Evolutionary conservation across 2,888 invertebrate species (phyloP), one percentile per base, ranked within the genome.

Genomic region (Tenthredo scrophulariae): DNA sequence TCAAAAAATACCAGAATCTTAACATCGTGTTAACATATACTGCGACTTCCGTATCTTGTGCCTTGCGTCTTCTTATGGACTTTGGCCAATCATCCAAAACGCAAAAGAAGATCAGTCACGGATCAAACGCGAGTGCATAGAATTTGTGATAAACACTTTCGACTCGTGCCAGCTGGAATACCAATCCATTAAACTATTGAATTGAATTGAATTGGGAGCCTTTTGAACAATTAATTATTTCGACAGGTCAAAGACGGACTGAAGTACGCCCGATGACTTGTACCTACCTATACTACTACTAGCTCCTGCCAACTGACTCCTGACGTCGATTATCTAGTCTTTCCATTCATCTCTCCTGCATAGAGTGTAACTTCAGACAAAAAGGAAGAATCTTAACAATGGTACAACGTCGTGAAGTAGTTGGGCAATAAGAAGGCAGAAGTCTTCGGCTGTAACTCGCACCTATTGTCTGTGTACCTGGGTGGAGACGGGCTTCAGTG

Each of bases 361-460:
- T 46, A 22, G 29, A 46, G 29, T 29, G 6, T 50, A 75, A 75
- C 46, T 6, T 5, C 50, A 75, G 46, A 75, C 50, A 26, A 3
- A 46, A 46, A 22, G n/a, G 10, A 50, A 75, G 75, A 75, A 75
- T 37, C 26, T 26, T 26, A 50, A 75, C 75, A 75, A 75, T 50
- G 50, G 75, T 50, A 46, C 10, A 46, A 43, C 46, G 46, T 26
- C 13, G 15, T 26, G 46, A 33, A 72, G 22, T 72, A 15, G 22
- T 50, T 72, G 65, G 13, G 72, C 37, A 72, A 37, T 72, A 72
- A 33, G 72, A 72, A 72, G 22, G 33, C 72, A 33, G 22, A n/a
- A 72, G 22, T 72, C 37, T 40, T 40, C 6, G 72, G 7, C 67
- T 26, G 22, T 33, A 29, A 13, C 29, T 67, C 26, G n/a, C 22